Evolutionary conservation across 2,113 vertebrate genomes (phyloP), one percentile per base, ranked within the genome.

Genomic region (Nothobranchius kuhntae): DNA sequence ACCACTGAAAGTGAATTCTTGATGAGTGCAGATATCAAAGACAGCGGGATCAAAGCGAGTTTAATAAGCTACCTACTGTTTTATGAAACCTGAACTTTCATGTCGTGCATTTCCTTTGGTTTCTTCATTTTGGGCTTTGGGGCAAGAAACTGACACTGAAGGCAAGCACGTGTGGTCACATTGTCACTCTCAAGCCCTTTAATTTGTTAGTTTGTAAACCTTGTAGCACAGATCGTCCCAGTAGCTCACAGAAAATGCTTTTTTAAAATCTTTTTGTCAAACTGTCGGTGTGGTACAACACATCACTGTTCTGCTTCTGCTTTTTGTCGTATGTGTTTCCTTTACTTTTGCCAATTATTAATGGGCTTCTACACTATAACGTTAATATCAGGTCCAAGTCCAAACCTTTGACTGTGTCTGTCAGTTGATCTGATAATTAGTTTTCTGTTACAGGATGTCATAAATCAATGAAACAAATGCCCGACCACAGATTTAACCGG

Each of bases 1-100:
- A 97, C 94, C 89, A 94, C 95, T 99, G 95, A 98, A 98, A 99
- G 96, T 98, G 97, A 99, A 99, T 99, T 98, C 95, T 98, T 98
- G 96, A 99, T 99, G 96, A 93, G 92, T 94, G 86, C 66, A 89
- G 94, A 98, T 97, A 98, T 99, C 98, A 99, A 99, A 99, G 97
- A 93, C 85, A 92, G 84, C 84, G 65, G 95, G 96, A 98, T 98
- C 96, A 98, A 99, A 99, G 95, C 92, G 83, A 91, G 94, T 96
- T 96, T 99, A 99, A 98, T 99, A 98, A 99, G 97, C 94, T 95
- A 94, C 95, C 94, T 91, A 95, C 93, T 94, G 95, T 96, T 96
- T 93, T 93, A 90, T 94, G 92, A 93, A 92, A 91, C 92, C 92
- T 94, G 83, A 92, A 95, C 94, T 96, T 96, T 96, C 94, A 95